These are phyloP conservation scores for Caenorhabditis doughertyi DNA, from an alignment of 2,888 invertebrate species.

Conservation along the genomic window DNA sequence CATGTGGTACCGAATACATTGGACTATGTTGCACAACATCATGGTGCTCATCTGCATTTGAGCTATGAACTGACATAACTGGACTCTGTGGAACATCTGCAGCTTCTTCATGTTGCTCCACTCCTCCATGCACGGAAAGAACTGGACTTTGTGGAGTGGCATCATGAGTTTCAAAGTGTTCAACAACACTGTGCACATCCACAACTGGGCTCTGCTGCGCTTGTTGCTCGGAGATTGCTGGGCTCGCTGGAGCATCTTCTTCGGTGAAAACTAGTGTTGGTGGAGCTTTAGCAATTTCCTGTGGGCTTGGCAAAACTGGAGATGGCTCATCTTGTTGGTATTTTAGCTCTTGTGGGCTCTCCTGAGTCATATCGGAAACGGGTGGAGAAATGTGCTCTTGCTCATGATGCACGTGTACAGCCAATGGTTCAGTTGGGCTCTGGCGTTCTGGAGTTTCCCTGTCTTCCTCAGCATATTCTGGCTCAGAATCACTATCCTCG, in stretches of 20 bases:
- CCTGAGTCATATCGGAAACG: neutral
- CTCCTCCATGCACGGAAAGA: neutral
- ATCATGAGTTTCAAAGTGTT: neutral
- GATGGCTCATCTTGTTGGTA: neutral
- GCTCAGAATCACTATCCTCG: conserved; percentile 61
- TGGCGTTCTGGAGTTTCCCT: conserved; percentile 36
- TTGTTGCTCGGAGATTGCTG: neutral
- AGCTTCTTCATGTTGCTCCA: conserved; percentile 2
- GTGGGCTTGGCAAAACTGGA: neutral
- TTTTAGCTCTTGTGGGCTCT: conserved; percentile 7
- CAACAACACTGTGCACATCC: too few relatives aligned
- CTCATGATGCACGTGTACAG: neutral
- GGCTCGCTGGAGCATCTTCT: conserved; percentile 4
- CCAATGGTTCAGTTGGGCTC: conserved; percentile 31
- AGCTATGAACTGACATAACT: too few relatives aligned
- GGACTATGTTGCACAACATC: too few relatives aligned
- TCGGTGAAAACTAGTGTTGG: conserved; percentile 11
- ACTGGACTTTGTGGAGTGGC: neutral
- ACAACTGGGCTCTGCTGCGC: conserved; percentile 26
- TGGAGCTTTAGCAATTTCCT: neutral
- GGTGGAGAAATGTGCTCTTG: conserved; percentile 3
- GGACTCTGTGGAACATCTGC: neutral
- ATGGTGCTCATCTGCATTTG: conserved; percentile 35
- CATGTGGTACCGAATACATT: neutral
- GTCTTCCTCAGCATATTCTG: conserved; percentile 67